A percentile compares a stretch with the other conserved stretches of the same genome.
phyloP scores from a whole-genome alignment of 1,140 invertebrate genomes.

The Spodoptera frugiperda region DNA sequence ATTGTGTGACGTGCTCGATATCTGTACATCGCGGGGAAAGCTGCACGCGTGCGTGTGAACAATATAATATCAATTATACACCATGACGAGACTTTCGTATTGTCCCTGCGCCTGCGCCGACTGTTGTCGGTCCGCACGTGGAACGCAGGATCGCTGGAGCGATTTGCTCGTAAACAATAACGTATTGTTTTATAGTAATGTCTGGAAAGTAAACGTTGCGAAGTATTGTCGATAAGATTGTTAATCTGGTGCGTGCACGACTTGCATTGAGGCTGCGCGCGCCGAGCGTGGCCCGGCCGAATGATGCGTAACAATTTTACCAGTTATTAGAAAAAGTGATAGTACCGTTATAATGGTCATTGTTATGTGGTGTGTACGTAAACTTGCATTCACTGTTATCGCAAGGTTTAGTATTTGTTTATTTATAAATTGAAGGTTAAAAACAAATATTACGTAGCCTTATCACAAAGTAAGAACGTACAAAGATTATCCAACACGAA shows the following conservation, averaged over 20 bases:
- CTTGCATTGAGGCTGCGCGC: conserved; percentile 28
- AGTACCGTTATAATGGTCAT: conserved; percentile 31
- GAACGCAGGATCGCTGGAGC: conserved; percentile 44
- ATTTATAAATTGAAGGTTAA: not conserved
- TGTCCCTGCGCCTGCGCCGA: conserved; percentile 35
- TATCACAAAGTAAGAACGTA: not conserved
- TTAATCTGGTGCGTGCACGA: conserved; percentile 59
- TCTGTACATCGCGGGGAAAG: conserved; percentile 48
- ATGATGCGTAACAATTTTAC: conserved; percentile 44
- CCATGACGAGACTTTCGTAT: conserved; percentile 49
- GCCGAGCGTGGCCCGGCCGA: conserved; percentile 12
- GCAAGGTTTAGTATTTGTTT: not conserved
- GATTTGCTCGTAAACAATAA: conserved; percentile 64
- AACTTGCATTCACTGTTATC: conserved; percentile 12
- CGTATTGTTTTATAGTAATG: conserved; percentile 63
- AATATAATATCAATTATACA: conserved; percentile 52
- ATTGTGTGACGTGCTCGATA: conserved; percentile 35
- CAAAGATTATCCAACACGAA: too few species aligned
- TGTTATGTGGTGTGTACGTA: not conserved
- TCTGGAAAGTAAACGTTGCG: conserved; percentile 63
- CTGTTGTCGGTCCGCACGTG: not conserved
- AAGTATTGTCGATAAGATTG: conserved; percentile 68
- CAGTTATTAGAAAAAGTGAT: conserved; percentile 35
- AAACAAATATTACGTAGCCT: not conserved
- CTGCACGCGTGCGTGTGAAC: conserved; percentile 47